phyloP scores from a whole-genome alignment of 64 coral and sea anemone genomes.

The Montipora cactus region DNA sequence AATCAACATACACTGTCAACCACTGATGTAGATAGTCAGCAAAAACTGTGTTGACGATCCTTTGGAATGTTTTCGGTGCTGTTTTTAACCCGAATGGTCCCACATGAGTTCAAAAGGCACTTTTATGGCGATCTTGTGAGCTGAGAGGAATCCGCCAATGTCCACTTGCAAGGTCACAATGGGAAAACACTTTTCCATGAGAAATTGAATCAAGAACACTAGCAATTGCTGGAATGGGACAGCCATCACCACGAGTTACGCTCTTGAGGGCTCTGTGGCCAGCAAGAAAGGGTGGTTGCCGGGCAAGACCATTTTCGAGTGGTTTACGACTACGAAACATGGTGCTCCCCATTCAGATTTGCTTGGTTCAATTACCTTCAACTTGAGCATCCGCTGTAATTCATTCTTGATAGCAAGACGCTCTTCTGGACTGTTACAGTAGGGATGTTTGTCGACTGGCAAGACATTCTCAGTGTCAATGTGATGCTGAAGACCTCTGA shows the following conservation, averaged over 20 bases:
- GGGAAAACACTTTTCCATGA: not conserved
- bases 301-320: slow-evolving; percentile 48
- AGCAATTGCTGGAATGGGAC: slow-evolving; percentile 10
- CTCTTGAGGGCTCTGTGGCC: slow-evolving; percentile 41
- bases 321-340: slow-evolving; percentile 57
- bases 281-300: slow-evolving; percentile 60
- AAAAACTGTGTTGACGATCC: too few relatives aligned
- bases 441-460: not conserved
- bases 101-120: slow-evolving; percentile 19
- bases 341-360: slow-evolving; percentile 68
- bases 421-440: slow-evolving; percentile 56
- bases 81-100: slow-evolving; percentile 36
- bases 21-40: too few relatives aligned
- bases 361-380: slow-evolving; percentile 63
- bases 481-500: slow-evolving; percentile 18
- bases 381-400: slow-evolving; percentile 63
- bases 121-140: slow-evolving; percentile 7
- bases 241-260: slow-evolving; percentile 27
- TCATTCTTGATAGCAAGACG: slow-evolving; percentile 40
- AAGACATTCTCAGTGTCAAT: slow-evolving; percentile 51
- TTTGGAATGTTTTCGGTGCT: too few relatives aligned
- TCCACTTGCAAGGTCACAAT: slow-evolving; percentile 19
- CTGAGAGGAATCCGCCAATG: slow-evolving; percentile 42
- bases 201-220: slow-evolving; percentile 29
- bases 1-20: too few relatives aligned